Conservation (phyloP, 2,113 vertebrate species). For the Neofelis nebulosa region DNA sequence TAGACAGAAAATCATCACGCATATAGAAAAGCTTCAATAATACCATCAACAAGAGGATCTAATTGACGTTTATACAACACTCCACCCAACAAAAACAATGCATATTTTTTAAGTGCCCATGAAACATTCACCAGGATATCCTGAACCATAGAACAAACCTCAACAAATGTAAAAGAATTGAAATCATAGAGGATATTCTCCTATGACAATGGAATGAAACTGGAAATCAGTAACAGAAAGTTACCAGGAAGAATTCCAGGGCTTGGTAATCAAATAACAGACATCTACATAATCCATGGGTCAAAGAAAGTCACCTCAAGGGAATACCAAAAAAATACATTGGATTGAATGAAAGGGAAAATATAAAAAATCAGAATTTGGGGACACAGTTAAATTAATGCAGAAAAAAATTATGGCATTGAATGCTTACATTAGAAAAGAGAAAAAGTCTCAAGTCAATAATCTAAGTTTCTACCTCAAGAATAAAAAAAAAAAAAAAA, state of each 20-base stretch:
- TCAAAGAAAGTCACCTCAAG: constrained; percentile 20
- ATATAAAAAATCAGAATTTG: background rate
- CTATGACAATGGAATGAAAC: background rate
- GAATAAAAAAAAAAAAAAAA: background rate
- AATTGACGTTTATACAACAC: background rate
- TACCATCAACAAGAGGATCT: background rate
- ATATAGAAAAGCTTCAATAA: background rate
- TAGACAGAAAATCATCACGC: background rate
- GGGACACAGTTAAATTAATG: background rate
- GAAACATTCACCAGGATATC: background rate
- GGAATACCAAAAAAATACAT: background rate
- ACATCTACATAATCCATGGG: background rate
- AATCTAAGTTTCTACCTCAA: background rate
- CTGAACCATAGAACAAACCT: background rate
- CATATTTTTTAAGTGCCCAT: background rate
- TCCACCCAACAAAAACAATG: background rate
- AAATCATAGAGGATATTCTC: background rate
- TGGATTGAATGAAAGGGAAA: background rate
- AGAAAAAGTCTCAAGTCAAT: background rate
- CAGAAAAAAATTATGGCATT: background rate
- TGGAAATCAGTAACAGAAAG: constrained; percentile 1
- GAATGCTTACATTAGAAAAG: constrained; percentile 8
- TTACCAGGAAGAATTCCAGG: background rate
- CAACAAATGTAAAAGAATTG: background rate
- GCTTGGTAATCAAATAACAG: background rate